Conservation (phyloP, 1,140 invertebrate genomes). For the Scaptomyza graminum region DNA sequence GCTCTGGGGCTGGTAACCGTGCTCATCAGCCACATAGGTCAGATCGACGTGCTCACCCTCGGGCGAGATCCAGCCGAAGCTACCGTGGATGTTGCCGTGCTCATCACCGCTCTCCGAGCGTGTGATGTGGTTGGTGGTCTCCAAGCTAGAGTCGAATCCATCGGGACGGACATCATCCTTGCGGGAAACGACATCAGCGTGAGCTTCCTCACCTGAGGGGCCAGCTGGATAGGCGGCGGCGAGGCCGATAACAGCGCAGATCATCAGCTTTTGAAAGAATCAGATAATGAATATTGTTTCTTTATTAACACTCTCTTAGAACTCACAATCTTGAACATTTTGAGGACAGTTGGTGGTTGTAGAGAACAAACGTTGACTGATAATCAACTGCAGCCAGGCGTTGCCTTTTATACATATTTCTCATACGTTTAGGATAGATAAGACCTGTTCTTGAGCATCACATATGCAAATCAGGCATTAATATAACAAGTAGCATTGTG, state of each 20-base stretch:
- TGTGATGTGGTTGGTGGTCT: not conserved
- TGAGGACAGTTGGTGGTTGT: constrained; percentile 45
- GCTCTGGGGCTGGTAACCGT: constrained; percentile 27
- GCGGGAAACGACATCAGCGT: not conserved
- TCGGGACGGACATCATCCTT: constrained; percentile 8
- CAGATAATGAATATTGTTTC: not conserved
- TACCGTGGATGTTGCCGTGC: constrained; percentile 12
- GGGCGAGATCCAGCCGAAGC: constrained; percentile 27
- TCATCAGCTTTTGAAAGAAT: constrained; percentile 19
- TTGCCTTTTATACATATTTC: constrained; percentile 52
- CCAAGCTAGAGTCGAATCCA: not conserved
- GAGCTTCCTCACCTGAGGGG: not conserved
- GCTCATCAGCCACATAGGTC: constrained; percentile 28
- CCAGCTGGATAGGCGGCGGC: constrained; percentile 9
- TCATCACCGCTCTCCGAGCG: constrained; percentile 38
- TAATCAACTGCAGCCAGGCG: constrained; percentile 15
- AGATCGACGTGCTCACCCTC: constrained; percentile 11
- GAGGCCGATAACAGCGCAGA: constrained; percentile 18
- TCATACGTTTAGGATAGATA: not conserved
- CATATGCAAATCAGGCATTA: not conserved
- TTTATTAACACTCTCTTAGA: not conserved
- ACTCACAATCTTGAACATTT: constrained; percentile 71
- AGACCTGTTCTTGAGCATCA: constrained; percentile 10
- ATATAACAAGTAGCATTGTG: too few species aligned
- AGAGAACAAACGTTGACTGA: constrained; percentile 65